phyloP scores from a whole-genome alignment of 2,797 vertebrate genomes.

The Tokudaia tokunoshimensis region DNA sequence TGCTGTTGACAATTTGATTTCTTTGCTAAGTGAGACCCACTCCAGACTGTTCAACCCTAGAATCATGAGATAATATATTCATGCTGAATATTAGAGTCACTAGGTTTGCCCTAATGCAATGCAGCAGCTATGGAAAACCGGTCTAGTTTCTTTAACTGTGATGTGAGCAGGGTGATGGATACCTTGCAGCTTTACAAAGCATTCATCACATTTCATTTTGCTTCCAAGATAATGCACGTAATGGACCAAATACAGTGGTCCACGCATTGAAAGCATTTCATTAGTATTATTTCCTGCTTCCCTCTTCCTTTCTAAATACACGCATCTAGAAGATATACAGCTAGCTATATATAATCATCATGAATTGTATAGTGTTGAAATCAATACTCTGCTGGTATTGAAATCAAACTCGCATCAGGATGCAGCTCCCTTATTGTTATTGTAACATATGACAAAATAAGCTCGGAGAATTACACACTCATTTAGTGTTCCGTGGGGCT shows the following conservation, averaged over 20 bases:
- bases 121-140: neutral
- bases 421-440: constrained; percentile 29
- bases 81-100: neutral
- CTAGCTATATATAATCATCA: constrained; percentile 7
- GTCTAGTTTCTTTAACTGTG: constrained; percentile 13
- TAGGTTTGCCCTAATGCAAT: neutral
- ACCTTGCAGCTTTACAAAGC: neutral
- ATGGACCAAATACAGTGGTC: neutral
- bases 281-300: neutral
- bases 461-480: constrained; percentile 35
- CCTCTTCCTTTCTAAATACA: constrained; percentile 5
- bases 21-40: neutral
- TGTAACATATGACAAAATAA: constrained; percentile 54
- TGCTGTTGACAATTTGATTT: neutral
- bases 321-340: constrained; percentile 10
- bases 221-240: neutral
- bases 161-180: neutral
- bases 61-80: neutral
- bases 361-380: constrained; percentile 51
- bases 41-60: neutral
- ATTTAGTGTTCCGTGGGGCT: constrained; percentile 55
- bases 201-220: neutral
- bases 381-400: constrained; percentile 43
- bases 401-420: constrained; percentile 52
- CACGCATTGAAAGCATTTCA: constrained; percentile 3